These are phyloP conservation scores for Drosophila kambysellisi DNA, from an alignment of 2,888 invertebrate genomes.

Conservation along the genomic window DNA sequence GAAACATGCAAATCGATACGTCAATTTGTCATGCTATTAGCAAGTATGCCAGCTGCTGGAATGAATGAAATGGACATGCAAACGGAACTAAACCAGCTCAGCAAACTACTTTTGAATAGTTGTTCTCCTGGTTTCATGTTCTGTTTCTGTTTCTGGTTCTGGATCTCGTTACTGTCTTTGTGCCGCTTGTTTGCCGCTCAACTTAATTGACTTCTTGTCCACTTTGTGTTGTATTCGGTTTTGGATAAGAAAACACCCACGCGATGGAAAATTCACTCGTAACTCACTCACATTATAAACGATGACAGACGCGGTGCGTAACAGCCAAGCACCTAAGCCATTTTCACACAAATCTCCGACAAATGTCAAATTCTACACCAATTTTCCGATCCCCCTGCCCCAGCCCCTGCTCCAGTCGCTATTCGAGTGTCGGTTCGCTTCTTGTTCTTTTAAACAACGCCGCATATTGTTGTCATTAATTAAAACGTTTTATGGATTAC, in stretches of 20 bases:
- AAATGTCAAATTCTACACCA: constrained; percentile 58
- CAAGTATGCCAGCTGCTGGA: constrained; percentile 24
- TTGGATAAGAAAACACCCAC: constrained; percentile 64
- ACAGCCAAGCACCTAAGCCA: constrained; percentile 45
- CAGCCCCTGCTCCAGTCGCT: not conserved
- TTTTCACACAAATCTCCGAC: constrained; percentile 63
- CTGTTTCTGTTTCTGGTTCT: not conserved
- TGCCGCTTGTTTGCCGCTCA: constrained; percentile 2
- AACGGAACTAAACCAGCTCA: constrained; percentile 7
- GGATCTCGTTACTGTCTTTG: not conserved
- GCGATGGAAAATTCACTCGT: constrained; percentile 37
- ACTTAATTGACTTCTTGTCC: constrained; percentile 32
- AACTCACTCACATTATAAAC: constrained; percentile 67
- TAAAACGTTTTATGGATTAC: constrained; percentile 81
- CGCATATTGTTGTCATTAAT: constrained; percentile 81
- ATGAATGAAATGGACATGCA: constrained; percentile 4
- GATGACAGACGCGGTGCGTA: constrained; percentile 44
- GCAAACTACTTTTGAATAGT: constrained; percentile 9
- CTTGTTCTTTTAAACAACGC: constrained; percentile 61
- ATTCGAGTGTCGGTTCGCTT: constrained; percentile 13
- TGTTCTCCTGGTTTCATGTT: not conserved
- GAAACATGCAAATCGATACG: constrained; percentile 68
- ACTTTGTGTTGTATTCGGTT: constrained; percentile 33
- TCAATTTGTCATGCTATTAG: constrained; percentile 62
- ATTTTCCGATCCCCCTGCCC: constrained; percentile 17